Evolutionary conservation across 2,113 vertebrate genomes (phyloP).

Genomic region (Xenopus laevis): DNA sequence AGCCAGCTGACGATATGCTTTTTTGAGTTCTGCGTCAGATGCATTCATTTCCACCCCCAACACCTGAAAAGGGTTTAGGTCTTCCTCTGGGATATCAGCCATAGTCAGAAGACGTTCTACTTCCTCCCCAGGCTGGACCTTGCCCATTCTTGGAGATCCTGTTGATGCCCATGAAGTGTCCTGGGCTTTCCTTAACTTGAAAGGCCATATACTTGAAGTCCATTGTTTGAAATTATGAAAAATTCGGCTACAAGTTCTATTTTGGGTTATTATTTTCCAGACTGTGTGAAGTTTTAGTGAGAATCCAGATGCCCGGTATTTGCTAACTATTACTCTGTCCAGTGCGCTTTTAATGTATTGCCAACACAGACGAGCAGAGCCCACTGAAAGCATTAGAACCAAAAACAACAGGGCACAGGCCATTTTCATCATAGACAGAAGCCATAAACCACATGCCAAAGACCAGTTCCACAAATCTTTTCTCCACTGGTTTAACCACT

Average conservation of each 20-base stretch:
- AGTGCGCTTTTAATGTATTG: constrained; percentile 52
- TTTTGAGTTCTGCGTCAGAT: constrained; percentile 80
- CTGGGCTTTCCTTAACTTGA: constrained; percentile 51
- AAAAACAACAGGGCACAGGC: constrained; percentile 65
- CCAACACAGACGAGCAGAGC: constrained; percentile 60
- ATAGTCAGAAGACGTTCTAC: constrained; percentile 79
- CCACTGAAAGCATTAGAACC: constrained; percentile 58
- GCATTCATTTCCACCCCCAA: constrained; percentile 81
- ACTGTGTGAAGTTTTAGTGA: constrained; percentile 47
- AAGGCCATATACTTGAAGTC: constrained; percentile 44
- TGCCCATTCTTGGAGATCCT: constrained; percentile 48
- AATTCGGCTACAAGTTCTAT: constrained; percentile 61
- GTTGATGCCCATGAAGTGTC: constrained; percentile 57
- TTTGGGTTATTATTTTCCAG: constrained; percentile 63
- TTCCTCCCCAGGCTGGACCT: constrained; percentile 70
- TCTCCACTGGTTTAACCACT: constrained; percentile 52
- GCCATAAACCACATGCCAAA: constrained; percentile 50
- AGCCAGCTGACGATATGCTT: constrained; percentile 82
- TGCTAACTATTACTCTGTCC: constrained; percentile 55
- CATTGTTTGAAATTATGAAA: constrained; percentile 47
- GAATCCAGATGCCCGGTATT: constrained; percentile 37
- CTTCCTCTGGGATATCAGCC: constrained; percentile 80
- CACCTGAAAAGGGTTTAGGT: constrained; percentile 85
- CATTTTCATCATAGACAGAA: constrained; percentile 60
- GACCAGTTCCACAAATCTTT: constrained; percentile 38